These are phyloP conservation scores for Miichthys miiuy DNA, from an alignment of 2,797 vertebrate species.

Conservation along the genomic window DNA sequence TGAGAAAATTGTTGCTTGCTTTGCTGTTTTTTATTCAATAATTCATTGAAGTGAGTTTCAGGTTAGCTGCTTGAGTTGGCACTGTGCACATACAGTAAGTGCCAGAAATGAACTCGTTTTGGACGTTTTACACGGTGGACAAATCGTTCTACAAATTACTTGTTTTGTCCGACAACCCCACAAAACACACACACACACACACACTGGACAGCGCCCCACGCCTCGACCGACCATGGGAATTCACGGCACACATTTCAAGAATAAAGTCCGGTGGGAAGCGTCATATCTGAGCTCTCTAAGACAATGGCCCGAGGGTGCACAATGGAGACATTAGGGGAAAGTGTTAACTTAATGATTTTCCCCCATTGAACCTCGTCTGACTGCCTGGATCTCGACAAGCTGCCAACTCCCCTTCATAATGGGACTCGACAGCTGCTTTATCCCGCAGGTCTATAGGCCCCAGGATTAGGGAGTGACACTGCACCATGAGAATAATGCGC, in stretches of 20 bases:
- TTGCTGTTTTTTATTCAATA: background rate
- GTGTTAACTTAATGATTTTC: conserved; percentile 97
- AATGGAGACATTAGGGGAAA: conserved; percentile 93
- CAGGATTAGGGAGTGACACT: conserved; percentile 91
- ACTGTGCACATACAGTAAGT: background rate
- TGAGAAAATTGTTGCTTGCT: background rate
- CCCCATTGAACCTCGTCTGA: conserved; percentile 89
- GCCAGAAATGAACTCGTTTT: conserved; percentile 6
- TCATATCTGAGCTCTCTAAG: conserved; percentile 86
- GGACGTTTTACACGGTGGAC: conserved; percentile 1
- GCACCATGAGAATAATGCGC: conserved; percentile 86
- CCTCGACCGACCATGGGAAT: conserved; percentile 81
- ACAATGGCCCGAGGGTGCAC: conserved; percentile 86
- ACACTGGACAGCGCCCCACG: conserved; percentile 56
- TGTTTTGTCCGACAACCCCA: conserved; percentile 31
- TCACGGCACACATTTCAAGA: conserved; percentile 67
- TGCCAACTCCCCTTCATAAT: conserved; percentile 90
- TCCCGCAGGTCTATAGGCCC: conserved; percentile 87
- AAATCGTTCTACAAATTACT: conserved; percentile 27
- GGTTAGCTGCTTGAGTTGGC: background rate
- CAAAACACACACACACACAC: conserved; percentile 26
- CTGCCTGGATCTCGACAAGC: conserved; percentile 91
- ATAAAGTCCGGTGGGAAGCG: conserved; percentile 86
- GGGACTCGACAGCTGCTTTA: conserved; percentile 92
- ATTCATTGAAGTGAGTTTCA: background rate